Conservation (phyloP, 2,888 invertebrate genomes). For the Callosobruchus maculatus region DNA sequence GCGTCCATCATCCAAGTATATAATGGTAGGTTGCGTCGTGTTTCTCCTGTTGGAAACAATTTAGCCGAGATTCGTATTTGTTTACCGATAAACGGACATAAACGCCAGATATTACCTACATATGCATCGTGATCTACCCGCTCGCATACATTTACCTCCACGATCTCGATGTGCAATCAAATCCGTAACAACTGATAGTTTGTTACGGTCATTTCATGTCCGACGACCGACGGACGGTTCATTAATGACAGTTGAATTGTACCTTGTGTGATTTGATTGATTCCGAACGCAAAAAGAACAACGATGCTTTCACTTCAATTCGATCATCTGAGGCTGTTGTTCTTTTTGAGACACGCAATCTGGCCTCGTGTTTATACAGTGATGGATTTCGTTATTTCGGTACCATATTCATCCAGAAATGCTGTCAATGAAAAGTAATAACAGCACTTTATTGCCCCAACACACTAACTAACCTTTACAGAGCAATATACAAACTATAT, state of each 20-base stretch:
- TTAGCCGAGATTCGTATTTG: neutral
- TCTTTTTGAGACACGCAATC: slow-evolving; percentile 3
- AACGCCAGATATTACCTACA: neutral
- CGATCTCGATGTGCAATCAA: slow-evolving; percentile 14
- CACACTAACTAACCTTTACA: too few relatives aligned
- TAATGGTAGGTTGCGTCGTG: neutral
- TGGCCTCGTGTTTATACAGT: neutral
- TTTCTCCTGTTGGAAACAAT: neutral
- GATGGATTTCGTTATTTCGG: neutral
- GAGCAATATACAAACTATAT: too few relatives aligned
- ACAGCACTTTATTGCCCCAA: too few relatives aligned
- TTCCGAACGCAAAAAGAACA: slow-evolving; percentile 13
- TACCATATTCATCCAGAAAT: too few relatives aligned
- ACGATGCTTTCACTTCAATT: slow-evolving; percentile 15
- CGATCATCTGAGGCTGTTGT: slow-evolving; percentile 14
- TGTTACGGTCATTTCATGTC: slow-evolving; percentile 2
- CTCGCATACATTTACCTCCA: slow-evolving; percentile 15
- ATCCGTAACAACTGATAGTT: slow-evolving; percentile 5
- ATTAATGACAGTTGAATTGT: slow-evolving; percentile 18
- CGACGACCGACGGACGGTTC: too few relatives aligned
- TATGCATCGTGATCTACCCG: neutral
- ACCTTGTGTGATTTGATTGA: slow-evolving; percentile 14
- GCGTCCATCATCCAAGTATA: neutral
- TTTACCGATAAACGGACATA: neutral
- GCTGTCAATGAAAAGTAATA: too few relatives aligned